Conservation (phyloP, 2,113 vertebrate genomes). For the Tragelaphus imberbis region DNA sequence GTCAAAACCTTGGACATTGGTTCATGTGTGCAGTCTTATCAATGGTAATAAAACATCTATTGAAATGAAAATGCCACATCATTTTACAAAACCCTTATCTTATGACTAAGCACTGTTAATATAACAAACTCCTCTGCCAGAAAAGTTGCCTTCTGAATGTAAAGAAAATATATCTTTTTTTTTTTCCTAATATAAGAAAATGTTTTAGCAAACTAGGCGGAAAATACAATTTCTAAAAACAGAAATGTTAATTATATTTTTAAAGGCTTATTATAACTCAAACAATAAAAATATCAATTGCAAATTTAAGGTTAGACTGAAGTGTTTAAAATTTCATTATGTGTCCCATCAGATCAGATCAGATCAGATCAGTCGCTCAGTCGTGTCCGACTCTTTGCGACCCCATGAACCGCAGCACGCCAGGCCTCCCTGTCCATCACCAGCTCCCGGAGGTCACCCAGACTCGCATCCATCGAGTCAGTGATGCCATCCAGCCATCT, state of each 20-base stretch:
- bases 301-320: constrained; percentile 20
- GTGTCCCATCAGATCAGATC: too few species aligned
- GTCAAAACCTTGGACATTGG: constrained; percentile 68
- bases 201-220: background rate
- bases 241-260: constrained; percentile 13
- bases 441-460: too few species aligned
- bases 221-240: background rate
- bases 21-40: constrained; percentile 66
- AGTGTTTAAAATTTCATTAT: background rate
- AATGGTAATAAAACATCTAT: constrained; percentile 65
- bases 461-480: too few species aligned
- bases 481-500: too few species aligned
- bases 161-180: background rate
- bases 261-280: background rate
- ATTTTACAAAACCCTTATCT: constrained; percentile 52
- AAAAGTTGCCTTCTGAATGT: background rate
- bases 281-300: constrained; percentile 34
- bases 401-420: too few species aligned
- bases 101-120: background rate
- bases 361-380: too few species aligned
- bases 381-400: too few species aligned
- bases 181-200: background rate
- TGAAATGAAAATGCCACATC: constrained; percentile 60
- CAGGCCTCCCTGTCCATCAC: too few species aligned
- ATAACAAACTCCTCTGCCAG: background rate